phyloP scores from a whole-genome alignment of 2,888 invertebrate species.

The Apomyelois bistriatella region DNA sequence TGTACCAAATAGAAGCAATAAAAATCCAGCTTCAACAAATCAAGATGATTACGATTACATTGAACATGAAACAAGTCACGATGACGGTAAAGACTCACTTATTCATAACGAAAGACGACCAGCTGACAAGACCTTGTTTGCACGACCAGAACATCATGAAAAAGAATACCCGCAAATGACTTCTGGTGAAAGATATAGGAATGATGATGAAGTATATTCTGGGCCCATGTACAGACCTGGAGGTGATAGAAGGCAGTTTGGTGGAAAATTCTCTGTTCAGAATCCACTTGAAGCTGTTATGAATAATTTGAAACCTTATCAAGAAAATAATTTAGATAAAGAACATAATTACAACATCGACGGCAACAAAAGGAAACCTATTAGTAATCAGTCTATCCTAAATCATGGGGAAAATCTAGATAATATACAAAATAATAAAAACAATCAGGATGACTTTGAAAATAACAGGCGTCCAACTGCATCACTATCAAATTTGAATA shows the following conservation, averaged over 20 bases:
- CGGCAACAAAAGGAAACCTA: not conserved
- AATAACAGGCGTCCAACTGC: not conserved
- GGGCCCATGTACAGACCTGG: not conserved
- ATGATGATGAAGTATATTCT: not conserved
- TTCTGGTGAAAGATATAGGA: not conserved
- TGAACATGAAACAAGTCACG: not conserved
- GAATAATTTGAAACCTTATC: not conserved
- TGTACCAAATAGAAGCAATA: conserved; percentile 2
- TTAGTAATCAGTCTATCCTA: not conserved
- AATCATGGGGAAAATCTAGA: not conserved
- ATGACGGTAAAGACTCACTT: not conserved
- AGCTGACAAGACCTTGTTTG: not conserved
- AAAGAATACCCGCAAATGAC: not conserved
- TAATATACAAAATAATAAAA: not conserved
- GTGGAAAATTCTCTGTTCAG: not conserved
- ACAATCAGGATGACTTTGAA: not conserved
- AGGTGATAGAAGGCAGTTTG: not conserved
- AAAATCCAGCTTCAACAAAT: conserved; percentile 5
- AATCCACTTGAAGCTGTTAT: not conserved
- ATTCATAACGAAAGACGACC: not conserved
- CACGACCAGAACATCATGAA: not conserved
- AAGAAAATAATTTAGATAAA: not conserved
- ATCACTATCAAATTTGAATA: not conserved
- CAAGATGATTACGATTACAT: not conserved
- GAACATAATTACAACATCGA: not conserved